These are phyloP conservation scores for Xenus cinereus DNA, from an alignment of 2,113 vertebrate genomes.

Conservation along the genomic window DNA sequence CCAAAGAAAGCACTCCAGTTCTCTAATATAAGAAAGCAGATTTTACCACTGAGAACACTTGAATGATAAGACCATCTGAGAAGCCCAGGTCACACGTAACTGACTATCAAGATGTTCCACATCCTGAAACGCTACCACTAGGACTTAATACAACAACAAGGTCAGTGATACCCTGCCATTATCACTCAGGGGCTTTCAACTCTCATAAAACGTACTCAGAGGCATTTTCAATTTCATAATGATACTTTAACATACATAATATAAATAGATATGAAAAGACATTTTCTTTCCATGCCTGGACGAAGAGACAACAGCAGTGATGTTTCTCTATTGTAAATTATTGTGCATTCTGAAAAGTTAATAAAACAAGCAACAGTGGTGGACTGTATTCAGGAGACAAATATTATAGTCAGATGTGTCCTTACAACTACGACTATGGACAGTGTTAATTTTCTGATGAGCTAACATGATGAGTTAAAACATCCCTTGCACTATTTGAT, in stretches of 20 bases:
- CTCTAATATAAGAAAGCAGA: background rate
- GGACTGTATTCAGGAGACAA: background rate
- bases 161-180: background rate
- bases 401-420: background rate
- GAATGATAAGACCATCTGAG: background rate
- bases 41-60: background rate
- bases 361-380: background rate
- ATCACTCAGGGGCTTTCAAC: background rate
- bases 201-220: background rate
- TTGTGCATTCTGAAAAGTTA: background rate
- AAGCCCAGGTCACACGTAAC: background rate
- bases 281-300: background rate
- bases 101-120: background rate
- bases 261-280: background rate
- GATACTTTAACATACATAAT: background rate
- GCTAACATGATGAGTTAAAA: background rate
- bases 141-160: background rate
- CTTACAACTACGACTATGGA: background rate
- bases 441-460: background rate
- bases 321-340: background rate
- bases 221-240: background rate
- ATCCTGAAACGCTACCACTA: background rate
- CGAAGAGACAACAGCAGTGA: background rate
- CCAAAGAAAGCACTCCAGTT: background rate
- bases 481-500: background rate